Percentiles rank a stretch among this genome's conserved stretches.
phyloP scores from a whole-genome alignment of 30 jellyfish, hydroid and myxozoan genomes.

The Turritopsis rubra region DNA sequence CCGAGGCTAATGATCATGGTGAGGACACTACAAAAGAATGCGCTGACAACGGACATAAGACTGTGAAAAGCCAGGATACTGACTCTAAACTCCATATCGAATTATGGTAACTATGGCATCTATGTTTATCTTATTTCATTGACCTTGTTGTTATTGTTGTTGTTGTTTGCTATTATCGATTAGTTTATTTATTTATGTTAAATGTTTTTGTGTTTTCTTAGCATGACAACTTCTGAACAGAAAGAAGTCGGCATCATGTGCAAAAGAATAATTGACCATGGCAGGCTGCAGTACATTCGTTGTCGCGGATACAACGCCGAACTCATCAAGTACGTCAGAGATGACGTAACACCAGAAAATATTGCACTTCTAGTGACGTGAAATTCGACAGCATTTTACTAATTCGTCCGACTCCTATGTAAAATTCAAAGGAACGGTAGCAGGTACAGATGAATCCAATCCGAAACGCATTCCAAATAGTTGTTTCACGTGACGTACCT shows the following conservation, averaged over 20 bases:
- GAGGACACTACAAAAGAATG: background rate
- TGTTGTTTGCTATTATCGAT: background rate
- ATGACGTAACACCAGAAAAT: constrained; percentile 75
- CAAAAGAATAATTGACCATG: constrained; percentile 74
- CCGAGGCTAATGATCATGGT: background rate
- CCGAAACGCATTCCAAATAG: background rate
- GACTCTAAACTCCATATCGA: background rate
- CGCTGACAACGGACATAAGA: background rate
- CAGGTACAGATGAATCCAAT: background rate
- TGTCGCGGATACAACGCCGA: constrained; percentile 46
- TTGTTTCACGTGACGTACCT: too few relatives aligned
- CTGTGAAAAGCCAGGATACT: background rate
- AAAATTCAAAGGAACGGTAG: too few relatives aligned
- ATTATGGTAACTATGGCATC: background rate
- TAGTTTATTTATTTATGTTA: background rate
- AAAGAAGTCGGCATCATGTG: constrained; percentile 61
- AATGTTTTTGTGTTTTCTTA: background rate
- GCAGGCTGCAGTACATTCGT: constrained; percentile 51
- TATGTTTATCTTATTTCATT: background rate
- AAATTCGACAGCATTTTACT: background rate
- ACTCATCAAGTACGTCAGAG: constrained; percentile 38
- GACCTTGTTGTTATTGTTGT: background rate
- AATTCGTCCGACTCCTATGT: too few relatives aligned
- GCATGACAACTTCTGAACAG: constrained; percentile 42
- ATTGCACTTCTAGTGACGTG: constrained; percentile 49